Conservation (phyloP, 2,113 vertebrate species). For the Oceanites oceanicus region DNA sequence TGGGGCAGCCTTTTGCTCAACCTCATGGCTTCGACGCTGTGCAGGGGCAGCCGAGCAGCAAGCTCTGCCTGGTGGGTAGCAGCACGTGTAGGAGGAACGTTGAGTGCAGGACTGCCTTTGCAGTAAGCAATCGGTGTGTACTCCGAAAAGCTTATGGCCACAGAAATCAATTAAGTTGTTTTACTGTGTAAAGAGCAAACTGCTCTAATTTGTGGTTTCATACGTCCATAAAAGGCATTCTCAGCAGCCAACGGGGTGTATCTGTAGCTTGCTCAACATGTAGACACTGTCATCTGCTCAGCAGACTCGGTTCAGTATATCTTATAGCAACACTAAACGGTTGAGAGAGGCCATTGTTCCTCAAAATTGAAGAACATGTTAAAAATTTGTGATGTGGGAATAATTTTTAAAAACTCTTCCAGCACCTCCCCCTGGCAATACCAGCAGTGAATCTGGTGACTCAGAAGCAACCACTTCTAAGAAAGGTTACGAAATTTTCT, state of each 20-base stretch:
- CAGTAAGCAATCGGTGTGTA: fast-evolving
- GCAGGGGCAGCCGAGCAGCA: background rate
- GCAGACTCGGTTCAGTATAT: background rate
- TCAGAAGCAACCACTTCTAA: background rate
- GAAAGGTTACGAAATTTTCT: background rate
- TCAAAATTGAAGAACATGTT: background rate
- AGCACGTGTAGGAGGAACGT: fast-evolving
- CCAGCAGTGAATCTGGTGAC: background rate
- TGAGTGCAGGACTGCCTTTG: background rate
- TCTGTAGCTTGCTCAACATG: background rate
- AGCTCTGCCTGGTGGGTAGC: background rate
- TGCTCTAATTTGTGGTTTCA: background rate
- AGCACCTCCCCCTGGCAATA: background rate
- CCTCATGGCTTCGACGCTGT: fast-evolving
- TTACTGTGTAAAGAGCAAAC: background rate
- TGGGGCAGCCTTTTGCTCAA: background rate
- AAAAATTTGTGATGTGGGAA: background rate
- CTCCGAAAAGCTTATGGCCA: background rate
- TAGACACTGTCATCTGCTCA: background rate
- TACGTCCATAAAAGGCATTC: background rate
- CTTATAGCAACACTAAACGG: fast-evolving
- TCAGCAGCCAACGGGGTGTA: background rate
- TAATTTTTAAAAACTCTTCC: background rate
- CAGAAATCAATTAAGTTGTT: background rate
- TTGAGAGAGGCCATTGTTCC: background rate